A percentile compares a stretch with the other conserved stretches of the same genome.
These are phyloP conservation scores for Ophion slaviceki DNA, from an alignment of 2,888 invertebrate species.

Conservation along the genomic window DNA sequence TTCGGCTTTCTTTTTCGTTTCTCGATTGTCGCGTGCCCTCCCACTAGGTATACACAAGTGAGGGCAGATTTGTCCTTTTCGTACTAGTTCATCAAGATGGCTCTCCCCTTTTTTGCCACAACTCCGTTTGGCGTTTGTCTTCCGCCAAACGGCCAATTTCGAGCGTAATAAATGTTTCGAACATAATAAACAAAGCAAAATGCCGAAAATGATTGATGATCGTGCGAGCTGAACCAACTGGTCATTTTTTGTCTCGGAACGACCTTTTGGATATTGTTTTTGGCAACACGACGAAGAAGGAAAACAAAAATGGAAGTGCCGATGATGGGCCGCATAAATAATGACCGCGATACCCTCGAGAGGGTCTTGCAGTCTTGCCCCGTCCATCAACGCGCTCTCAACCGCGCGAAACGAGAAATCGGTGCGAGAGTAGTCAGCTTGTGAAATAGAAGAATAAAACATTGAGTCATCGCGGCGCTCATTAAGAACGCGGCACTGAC, in stretches of 20 bases:
- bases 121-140: not conserved
- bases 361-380: conserved; percentile 66
- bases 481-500: conserved; percentile 66
- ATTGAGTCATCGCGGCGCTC: conserved; percentile 77
- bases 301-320: conserved; percentile 69
- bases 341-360: conserved; percentile 71
- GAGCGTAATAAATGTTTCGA: not conserved
- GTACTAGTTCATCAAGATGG: not conserved
- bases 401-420: conserved; percentile 60
- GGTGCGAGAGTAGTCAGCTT: conserved; percentile 20
- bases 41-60: not conserved
- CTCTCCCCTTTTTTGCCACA: not conserved
- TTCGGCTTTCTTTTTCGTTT: conserved; percentile 4
- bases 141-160: not conserved
- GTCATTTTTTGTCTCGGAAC: not conserved
- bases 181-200: not conserved
- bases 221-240: not conserved
- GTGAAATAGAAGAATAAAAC: conserved; percentile 54
- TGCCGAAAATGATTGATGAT: conserved; percentile 10
- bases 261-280: conserved; percentile 2
- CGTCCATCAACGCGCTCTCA: conserved; percentile 80
- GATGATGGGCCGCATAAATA: conserved; percentile 76
- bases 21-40: conserved; percentile 35
- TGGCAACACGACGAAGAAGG: conserved; percentile 13
- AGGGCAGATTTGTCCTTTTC: not conserved